These are phyloP conservation scores for Cotesia glomerata DNA, from an alignment of 1,140 invertebrate genomes.

Conservation along the genomic window DNA sequence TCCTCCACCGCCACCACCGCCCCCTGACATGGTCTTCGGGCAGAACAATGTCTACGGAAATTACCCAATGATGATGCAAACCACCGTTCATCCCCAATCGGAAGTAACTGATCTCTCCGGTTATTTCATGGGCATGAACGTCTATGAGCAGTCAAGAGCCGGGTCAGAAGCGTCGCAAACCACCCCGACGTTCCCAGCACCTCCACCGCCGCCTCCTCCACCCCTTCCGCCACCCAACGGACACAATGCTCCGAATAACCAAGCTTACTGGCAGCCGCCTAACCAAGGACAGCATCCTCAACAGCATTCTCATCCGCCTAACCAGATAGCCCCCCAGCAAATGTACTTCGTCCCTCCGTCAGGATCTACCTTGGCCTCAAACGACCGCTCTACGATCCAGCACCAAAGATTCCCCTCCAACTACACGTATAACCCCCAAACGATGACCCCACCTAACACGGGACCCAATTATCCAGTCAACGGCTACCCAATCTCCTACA, in stretches of 20 bases:
- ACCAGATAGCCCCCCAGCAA: constrained; percentile 49
- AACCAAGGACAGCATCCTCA: constrained; percentile 25
- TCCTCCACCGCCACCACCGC: constrained; percentile 10
- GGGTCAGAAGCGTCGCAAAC: constrained; percentile 50
- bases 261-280: constrained; percentile 55
- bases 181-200: constrained; percentile 35
- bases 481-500: constrained; percentile 56
- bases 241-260: constrained; percentile 36
- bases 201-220: constrained; percentile 12
- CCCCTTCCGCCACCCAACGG: not conserved
- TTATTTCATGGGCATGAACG: constrained; percentile 60
- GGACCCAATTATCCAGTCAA: constrained; percentile 53
- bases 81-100: constrained; percentile 39
- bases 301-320: constrained; percentile 6
- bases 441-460: constrained; percentile 56
- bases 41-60: constrained; percentile 56
- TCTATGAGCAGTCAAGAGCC: constrained; percentile 53
- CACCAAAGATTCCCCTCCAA: constrained; percentile 54
- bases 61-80: constrained; percentile 56
- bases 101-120: constrained; percentile 56
- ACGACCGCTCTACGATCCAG: constrained; percentile 51
- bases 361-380: constrained; percentile 47
- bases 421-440: constrained; percentile 58
- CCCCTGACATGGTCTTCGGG: constrained; percentile 50
- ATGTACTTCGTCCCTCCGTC: constrained; percentile 60